These are phyloP conservation scores for Marisa cornuarietis DNA, from an alignment of 1,140 invertebrate genomes.

Conservation along the genomic window DNA sequence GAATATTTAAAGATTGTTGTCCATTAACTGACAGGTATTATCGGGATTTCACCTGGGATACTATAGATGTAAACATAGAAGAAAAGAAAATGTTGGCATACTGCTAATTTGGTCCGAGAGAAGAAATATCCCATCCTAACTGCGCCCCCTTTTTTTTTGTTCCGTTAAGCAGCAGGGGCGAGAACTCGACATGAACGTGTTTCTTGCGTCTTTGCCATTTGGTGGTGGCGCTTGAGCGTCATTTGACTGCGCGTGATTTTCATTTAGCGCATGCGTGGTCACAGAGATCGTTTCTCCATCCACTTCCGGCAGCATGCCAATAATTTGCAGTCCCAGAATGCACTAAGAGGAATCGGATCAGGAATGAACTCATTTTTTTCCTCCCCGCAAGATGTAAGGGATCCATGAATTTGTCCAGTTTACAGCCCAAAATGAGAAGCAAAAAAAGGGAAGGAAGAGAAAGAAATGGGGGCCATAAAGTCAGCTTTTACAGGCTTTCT, in stretches of 20 bases:
- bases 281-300: constrained; percentile 16
- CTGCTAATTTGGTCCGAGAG: no score
- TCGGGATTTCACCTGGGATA: no score
- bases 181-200: no score
- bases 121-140: no score
- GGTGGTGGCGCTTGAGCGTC: constrained; percentile 7
- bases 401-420: constrained; percentile 2
- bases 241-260: constrained; percentile 15
- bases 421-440: constrained; percentile 2
- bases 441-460: not conserved
- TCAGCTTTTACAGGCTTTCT: no score
- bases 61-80: no score
- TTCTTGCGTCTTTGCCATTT: not conserved
- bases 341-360: not conserved
- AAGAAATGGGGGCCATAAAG: not conserved
- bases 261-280: constrained; percentile 22
- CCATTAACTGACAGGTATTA: no score
- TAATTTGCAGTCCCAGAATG: constrained; percentile 13
- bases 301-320: constrained; percentile 18
- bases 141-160: no score
- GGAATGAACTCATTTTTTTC: not conserved
- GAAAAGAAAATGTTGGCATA: no score
- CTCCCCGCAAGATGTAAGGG: not conserved
- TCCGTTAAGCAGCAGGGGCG: no score
- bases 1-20: no score